These are phyloP conservation scores for Ficedula albicollis DNA, from an alignment of 2,797 vertebrate genomes.

Conservation along the genomic window DNA sequence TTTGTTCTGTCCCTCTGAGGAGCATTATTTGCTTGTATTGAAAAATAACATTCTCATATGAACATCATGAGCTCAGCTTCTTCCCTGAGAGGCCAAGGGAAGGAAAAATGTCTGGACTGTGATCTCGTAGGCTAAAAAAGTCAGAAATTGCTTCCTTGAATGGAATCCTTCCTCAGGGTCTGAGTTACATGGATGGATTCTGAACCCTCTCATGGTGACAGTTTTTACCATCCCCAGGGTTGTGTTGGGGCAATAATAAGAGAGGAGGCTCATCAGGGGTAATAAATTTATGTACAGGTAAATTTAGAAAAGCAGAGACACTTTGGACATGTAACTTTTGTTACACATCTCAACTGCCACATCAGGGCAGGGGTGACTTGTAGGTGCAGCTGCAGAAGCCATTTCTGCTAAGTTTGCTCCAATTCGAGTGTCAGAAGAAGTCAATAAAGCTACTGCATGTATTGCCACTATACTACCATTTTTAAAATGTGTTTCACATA, in stretches of 20 bases:
- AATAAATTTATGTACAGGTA: not conserved
- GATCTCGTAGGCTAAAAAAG: not conserved
- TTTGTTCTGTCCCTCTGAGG: not conserved
- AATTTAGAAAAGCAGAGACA: not conserved
- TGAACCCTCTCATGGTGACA: not conserved
- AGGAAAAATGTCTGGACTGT: not conserved
- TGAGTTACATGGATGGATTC: not conserved
- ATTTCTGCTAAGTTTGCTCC: not conserved
- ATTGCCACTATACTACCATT: not conserved
- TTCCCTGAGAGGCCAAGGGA: not conserved
- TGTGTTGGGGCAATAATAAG: rapidly evolving
- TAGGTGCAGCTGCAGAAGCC: not conserved
- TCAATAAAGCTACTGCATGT: not conserved
- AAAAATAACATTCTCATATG: not conserved
- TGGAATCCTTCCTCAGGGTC: not conserved
- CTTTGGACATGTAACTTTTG: not conserved
- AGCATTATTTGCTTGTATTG: not conserved
- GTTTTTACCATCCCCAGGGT: not conserved
- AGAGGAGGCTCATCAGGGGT: not conserved
- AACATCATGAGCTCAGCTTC: not conserved
- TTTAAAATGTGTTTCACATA: not conserved
- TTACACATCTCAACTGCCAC: not conserved
- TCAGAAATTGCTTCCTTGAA: not conserved
- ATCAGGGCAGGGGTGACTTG: not conserved
- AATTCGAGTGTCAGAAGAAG: not conserved